Evolutionary conservation across 2,797 vertebrate genomes (phyloP).

Genomic region (Poliocrania exsul): DNA sequence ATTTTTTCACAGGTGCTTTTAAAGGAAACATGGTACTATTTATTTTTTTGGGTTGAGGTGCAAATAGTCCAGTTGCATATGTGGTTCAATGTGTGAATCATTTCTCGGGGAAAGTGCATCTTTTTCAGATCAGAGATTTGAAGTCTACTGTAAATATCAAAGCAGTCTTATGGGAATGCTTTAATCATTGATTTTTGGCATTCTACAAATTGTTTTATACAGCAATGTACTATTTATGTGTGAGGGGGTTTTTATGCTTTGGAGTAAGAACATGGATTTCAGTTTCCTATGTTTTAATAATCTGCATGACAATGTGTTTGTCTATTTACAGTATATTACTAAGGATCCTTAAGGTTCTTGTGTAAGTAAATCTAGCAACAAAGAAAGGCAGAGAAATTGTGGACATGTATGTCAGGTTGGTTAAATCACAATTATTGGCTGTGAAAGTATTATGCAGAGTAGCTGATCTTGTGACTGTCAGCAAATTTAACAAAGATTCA

Average conservation of each 20-base stretch:
- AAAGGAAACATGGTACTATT: neutral
- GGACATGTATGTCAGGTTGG: fast-evolving
- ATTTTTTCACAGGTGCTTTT: neutral
- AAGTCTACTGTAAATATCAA: neutral
- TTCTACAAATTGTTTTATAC: neutral
- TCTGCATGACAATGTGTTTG: neutral
- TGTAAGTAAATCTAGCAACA: neutral
- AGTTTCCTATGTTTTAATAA: neutral
- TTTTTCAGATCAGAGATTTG: neutral
- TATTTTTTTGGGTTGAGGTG: neutral
- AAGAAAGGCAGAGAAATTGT: neutral
- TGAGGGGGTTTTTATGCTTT: neutral
- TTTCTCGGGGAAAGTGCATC: too few relatives aligned
- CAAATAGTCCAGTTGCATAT: neutral
- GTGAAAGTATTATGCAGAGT: neutral
- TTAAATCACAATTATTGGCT: neutral
- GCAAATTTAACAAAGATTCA: neutral
- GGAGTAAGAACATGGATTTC: neutral
- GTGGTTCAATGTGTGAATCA: neutral
- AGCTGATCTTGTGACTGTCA: neutral
- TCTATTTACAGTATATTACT: neutral
- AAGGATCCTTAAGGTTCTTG: neutral
- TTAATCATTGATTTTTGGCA: neutral
- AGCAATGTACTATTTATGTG: neutral
- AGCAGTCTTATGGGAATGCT: neutral